Evolutionary conservation across 2,113 vertebrate species (phyloP), one percentile per base, ranked within the genome.

Genomic region (Muscicapa adusta): DNA sequence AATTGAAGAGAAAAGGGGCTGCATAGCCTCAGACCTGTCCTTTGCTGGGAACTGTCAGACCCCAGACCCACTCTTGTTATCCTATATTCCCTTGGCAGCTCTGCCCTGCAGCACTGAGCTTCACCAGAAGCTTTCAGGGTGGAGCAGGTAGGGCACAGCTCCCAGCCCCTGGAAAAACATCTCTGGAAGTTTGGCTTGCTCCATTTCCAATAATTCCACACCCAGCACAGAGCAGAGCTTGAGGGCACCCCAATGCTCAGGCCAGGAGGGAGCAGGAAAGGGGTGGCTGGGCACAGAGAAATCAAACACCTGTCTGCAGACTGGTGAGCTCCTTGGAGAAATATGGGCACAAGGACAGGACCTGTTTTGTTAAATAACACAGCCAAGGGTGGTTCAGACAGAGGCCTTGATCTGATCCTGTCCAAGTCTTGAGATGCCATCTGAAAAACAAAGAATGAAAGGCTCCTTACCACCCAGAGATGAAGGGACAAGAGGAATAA

Each of bases 111-210:
- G 60, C 67, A 57, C 20, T 0, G 0, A 88, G 38, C 73, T 42
- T 66, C 9, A 4, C 0, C 0, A 65, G 63, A 76, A 48, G 51
- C 34, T 48, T 74, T 61, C 85, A 14, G 93, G 72, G 74, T 77
- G 66, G 91, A 89, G 81, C 81, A 77, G 74, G 92, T 81, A 93
- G 43, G 72, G 94, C 95, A 82, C 63, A 1, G 89, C 48, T 91
- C 77, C 81, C 72, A 95, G 78, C 28, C 54, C 84, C 79, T 80
- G 94, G 80, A 94, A 96, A 96, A 97, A 90, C 45, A 83, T 63
- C 88, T 95, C 96, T 1, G 2, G 85, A 93, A 62, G 14, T 70
- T 36, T 93, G 43, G 28, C 45, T 87, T 88, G 77, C 67, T 89
- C 23, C 8, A 47, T 93, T 85, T 79, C 57, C 29, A 74, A 54